Evolutionary conservation across 1,140 invertebrate species (phyloP).

Genomic region (Drosophila ercepeae): DNA sequence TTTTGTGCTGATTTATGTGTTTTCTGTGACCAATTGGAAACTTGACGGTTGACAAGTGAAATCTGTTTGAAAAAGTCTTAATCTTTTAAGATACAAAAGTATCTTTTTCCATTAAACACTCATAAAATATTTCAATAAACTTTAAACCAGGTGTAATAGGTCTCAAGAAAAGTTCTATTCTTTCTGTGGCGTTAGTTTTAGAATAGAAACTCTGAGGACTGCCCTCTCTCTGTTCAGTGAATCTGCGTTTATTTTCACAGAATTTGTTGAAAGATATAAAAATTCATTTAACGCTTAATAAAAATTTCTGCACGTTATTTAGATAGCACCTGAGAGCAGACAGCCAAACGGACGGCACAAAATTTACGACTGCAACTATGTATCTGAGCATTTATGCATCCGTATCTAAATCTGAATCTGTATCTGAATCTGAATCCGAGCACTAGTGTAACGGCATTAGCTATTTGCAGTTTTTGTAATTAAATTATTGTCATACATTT

Average conservation of each 20-base stretch:
- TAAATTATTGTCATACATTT: constrained; percentile 74
- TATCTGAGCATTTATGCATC: constrained; percentile 22
- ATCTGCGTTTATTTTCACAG: constrained; percentile 16
- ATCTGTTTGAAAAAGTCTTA: background rate
- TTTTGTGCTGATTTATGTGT: constrained; percentile 23
- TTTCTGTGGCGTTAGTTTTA: background rate
- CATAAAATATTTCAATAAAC: too few species aligned
- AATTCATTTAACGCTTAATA: constrained; percentile 81
- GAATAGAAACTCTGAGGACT: background rate
- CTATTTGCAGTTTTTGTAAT: constrained; percentile 58
- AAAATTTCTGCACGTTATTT: constrained; percentile 75
- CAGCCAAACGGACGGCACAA: constrained; percentile 1
- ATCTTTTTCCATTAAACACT: background rate
- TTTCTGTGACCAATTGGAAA: background rate
- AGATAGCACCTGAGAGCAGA: constrained; percentile 43
- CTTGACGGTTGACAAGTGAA: background rate
- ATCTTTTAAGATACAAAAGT: background rate
- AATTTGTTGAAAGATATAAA: constrained; percentile 63
- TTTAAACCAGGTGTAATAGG: too few species aligned
- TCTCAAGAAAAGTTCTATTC: too few species aligned
- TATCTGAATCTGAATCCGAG: constrained; percentile 3
- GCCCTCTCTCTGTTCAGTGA: background rate
- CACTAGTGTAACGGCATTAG: constrained; percentile 7
- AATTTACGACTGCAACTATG: constrained; percentile 49
- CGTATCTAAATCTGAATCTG: constrained; percentile 3